Evolutionary conservation across 2,113 vertebrate genomes (phyloP).

Genomic region (Poicephalus gulielmi): DNA sequence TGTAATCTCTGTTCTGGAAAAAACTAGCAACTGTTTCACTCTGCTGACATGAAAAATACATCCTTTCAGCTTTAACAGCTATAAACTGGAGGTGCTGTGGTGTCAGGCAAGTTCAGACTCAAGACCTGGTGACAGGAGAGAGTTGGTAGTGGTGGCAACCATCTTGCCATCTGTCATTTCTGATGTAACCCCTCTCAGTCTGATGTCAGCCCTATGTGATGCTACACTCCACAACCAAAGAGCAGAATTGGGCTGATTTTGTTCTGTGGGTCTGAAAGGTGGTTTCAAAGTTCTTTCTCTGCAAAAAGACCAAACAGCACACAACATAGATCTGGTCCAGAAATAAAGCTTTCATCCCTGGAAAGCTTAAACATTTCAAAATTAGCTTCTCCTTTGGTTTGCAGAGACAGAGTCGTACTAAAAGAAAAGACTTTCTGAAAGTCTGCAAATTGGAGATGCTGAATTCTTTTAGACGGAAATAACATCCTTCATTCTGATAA

Average conservation of each 20-base stretch:
- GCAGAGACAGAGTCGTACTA: background rate
- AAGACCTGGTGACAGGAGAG: background rate
- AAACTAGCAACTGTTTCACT: background rate
- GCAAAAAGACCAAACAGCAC: background rate
- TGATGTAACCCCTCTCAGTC: background rate
- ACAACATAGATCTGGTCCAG: background rate
- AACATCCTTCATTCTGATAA: background rate
- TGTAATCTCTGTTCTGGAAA: constrained; percentile 33
- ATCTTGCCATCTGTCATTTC: background rate
- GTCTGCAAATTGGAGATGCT: background rate
- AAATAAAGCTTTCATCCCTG: background rate
- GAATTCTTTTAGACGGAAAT: constrained; percentile 2
- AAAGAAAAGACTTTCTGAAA: background rate
- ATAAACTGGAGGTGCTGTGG: background rate
- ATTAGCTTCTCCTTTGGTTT: background rate
- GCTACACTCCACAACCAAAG: background rate
- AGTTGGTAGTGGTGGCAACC: background rate
- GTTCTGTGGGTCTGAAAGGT: background rate
- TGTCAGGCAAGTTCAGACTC: background rate
- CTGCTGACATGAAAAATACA: constrained; percentile 34
- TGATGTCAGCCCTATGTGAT: background rate
- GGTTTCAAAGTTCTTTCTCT: background rate
- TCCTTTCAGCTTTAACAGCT: constrained; percentile 3
- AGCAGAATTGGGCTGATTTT: background rate
- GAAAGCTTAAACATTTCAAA: background rate